Conservation (phyloP, 2,888 invertebrate genomes). For the Lasius fuliginosus region DNA sequence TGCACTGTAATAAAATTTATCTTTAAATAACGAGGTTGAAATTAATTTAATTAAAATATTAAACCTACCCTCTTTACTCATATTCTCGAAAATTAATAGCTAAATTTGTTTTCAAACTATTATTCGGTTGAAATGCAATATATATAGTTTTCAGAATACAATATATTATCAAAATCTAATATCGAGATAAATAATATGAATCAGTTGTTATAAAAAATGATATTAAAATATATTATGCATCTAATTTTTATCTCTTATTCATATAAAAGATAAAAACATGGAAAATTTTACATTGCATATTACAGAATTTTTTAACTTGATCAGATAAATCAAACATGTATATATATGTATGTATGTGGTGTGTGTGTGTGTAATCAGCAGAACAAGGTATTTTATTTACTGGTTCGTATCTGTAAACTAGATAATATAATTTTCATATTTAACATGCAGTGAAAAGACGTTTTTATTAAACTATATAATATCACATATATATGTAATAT, state of each 20-base stretch:
- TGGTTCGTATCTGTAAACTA: neutral
- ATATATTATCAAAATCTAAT: conserved; percentile 4
- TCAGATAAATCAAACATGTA: neutral
- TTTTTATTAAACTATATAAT: neutral
- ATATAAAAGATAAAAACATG: conserved; percentile 3
- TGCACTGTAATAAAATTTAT: neutral
- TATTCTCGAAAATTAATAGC: neutral
- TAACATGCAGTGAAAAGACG: neutral
- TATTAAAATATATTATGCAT: neutral
- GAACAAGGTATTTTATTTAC: neutral
- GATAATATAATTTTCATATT: neutral
- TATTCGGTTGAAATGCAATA: conserved; percentile 20
- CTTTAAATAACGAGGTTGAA: neutral
- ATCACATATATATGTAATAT: neutral
- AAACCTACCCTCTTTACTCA: neutral
- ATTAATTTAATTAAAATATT: conserved; percentile 7
- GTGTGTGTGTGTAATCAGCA: neutral
- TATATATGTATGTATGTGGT: neutral
- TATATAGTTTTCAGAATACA: neutral
- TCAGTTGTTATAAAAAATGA: neutral
- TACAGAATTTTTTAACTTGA: neutral
- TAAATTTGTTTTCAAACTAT: neutral
- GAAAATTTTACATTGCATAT: neutral
- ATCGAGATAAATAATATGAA: conserved; percentile 8
- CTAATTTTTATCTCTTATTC: neutral